phyloP scores from a whole-genome alignment of 2,888 invertebrate genomes.

The Beris morrisii region DNA sequence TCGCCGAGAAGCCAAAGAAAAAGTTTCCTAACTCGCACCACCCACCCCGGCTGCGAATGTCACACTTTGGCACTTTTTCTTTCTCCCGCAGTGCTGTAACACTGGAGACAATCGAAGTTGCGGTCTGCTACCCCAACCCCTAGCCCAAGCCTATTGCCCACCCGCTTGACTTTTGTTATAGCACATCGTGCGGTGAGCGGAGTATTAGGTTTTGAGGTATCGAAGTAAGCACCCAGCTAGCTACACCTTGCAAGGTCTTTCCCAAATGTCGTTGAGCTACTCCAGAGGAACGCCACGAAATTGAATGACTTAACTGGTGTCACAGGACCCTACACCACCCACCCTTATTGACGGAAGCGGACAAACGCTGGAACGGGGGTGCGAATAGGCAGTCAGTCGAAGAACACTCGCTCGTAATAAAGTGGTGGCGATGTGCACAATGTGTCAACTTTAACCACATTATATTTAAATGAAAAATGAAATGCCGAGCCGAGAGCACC shows the following conservation, averaged over 20 bases:
- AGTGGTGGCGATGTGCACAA: slow-evolving; percentile 40
- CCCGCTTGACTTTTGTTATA: background rate
- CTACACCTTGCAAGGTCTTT: slow-evolving; percentile 14
- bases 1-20: slow-evolving; percentile 42
- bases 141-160: background rate
- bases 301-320: slow-evolving; percentile 41
- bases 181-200: background rate
- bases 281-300: slow-evolving; percentile 6
- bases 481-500: slow-evolving; percentile 27
- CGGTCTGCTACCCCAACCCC: background rate
- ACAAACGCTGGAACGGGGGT: background rate
- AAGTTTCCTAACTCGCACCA: slow-evolving; percentile 40
- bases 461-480: slow-evolving; percentile 41
- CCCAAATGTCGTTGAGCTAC: background rate
- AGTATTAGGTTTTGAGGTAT: background rate
- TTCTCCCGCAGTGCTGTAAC: background rate
- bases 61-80: slow-evolving; percentile 43
- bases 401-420: slow-evolving; percentile 14
- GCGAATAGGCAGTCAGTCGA: slow-evolving; percentile 16
- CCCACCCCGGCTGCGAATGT: slow-evolving; percentile 37
- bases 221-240: background rate
- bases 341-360: background rate
- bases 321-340: slow-evolving; percentile 29
- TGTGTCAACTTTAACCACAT: slow-evolving; percentile 43
- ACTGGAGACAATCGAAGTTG: slow-evolving; percentile 22